Conservation (phyloP, 2,888 invertebrate genomes). For the Drosophila nr. perissopoda region DNA sequence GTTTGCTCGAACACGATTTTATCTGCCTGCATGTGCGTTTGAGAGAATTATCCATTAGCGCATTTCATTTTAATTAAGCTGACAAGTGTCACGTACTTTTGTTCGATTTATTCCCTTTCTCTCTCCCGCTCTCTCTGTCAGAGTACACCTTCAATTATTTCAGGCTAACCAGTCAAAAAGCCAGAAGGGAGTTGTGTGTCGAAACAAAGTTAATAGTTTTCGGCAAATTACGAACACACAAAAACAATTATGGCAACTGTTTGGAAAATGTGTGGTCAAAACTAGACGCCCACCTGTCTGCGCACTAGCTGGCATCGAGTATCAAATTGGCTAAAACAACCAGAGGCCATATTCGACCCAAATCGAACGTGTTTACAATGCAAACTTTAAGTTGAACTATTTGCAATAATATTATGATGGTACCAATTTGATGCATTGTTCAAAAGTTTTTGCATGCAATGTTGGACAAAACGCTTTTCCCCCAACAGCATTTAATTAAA, state of each 20-base stretch:
- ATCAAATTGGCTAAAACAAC: constrained; percentile 35
- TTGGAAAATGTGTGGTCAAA: constrained; percentile 42
- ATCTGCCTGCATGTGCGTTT: constrained; percentile 12
- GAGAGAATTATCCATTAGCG: constrained; percentile 51
- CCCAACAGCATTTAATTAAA: constrained; percentile 53
- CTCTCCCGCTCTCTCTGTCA: background rate
- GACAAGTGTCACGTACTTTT: constrained; percentile 63
- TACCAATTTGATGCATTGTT: constrained; percentile 24
- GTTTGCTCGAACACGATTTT: constrained; percentile 6
- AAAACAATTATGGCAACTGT: constrained; percentile 5
- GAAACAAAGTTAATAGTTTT: constrained; percentile 55
- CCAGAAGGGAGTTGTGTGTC: constrained; percentile 43
- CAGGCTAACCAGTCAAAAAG: constrained; percentile 27
- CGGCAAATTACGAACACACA: constrained; percentile 44
- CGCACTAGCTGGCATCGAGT: constrained; percentile 2
- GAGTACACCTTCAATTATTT: constrained; percentile 11
- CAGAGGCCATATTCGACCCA: constrained; percentile 34
- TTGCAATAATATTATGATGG: constrained; percentile 53
- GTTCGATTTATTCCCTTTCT: constrained; percentile 55
- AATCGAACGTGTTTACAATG: constrained; percentile 39
- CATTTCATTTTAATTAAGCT: constrained; percentile 71
- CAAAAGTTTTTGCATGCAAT: constrained; percentile 23
- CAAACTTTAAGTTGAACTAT: constrained; percentile 55
- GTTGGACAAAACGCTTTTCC: constrained; percentile 4
- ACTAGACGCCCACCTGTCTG: constrained; percentile 29